Base-by-base conservation (phyloP, 2,888 invertebrate species). In the Himalopsyche japonica region DNA sequence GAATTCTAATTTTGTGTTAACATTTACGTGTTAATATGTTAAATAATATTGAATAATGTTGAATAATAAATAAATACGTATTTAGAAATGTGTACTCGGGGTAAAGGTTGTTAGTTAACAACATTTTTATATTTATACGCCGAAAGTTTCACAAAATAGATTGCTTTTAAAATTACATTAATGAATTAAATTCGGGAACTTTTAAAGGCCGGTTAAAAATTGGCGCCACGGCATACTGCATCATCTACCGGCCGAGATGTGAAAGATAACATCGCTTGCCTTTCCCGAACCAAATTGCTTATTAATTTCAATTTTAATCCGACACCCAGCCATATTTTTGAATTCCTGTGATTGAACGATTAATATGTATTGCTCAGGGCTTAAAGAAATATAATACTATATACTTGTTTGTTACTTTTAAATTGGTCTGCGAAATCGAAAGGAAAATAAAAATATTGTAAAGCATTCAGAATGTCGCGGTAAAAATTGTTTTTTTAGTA, bases 261-360 rank as follows among this genome's bases (percentile, higher is more conserved):
- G 47, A 48, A 37, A 79, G 82, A 82, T 82, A 82, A 24, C 43
- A 81, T 81, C 81, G 48, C 32, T 57, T 7, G 49, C 47, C 43
- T 79, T 32, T 57, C 64, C 79, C 76, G 64, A 64, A 47, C 79
- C 79, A 49, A 79, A 82, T 79, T 82, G 82, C 82, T 82, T 79
- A 82, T 82, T 82, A 82, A 82, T 82, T 82, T 82, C 79, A n/a
- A 34, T 48, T 43, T 82, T 82, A 82, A 82, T 82, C 82, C 79
- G 82, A 82, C 82, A 79, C 78, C 48, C 82, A n/a, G 49, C 82
- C 79, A 30, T 43, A 43, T n/a, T 32, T 49, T 82, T 79, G 18
- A 32, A 79, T 57, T 57, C 57, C 57, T 57, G 57, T 79, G 79
- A 82, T 82, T 79, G 79, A 82, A 79, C 43, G 57, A 57, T 57